A percentile compares a stretch with the other conserved stretches of the same genome.
These are phyloP conservation scores for Eurytoma adleriae DNA, from an alignment of 2,888 invertebrate genomes.

Conservation along the genomic window DNA sequence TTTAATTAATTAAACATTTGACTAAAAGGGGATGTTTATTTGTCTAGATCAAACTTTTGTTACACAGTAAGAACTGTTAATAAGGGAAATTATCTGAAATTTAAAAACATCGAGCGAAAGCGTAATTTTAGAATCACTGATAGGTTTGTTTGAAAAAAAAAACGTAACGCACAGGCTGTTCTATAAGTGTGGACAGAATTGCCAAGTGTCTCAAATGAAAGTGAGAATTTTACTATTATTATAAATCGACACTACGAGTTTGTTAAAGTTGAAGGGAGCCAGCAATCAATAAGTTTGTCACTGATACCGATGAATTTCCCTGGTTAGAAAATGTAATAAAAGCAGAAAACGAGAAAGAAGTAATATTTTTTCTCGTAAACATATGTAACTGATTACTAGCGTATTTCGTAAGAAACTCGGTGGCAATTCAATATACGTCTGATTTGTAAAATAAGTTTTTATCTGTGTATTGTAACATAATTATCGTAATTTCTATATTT, in stretches of 20 bases:
- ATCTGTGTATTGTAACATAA: background rate
- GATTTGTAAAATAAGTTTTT: background rate
- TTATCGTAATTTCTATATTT: background rate
- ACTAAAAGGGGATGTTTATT: constrained; percentile 4
- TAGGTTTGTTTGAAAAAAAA: background rate
- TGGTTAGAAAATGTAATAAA: constrained; percentile 38
- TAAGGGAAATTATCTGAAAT: background rate
- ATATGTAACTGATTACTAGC: background rate
- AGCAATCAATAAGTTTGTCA: constrained; percentile 25
- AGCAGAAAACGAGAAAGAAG: background rate
- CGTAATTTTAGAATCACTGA: constrained; percentile 2
- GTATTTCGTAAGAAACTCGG: background rate
- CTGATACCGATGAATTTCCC: constrained; percentile 12
- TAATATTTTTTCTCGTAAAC: background rate
- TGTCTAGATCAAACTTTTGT: constrained; percentile 3
- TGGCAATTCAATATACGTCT: background rate
- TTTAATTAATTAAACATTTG: constrained; percentile 17
- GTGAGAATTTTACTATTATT: constrained; percentile 31
- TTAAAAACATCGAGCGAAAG: background rate
- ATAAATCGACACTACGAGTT: constrained; percentile 15
- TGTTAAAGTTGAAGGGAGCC: constrained; percentile 36
- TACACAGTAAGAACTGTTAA: background rate
- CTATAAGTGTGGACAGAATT: constrained; percentile 24
- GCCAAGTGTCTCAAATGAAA: constrained; percentile 37
- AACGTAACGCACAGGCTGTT: constrained; percentile 35